Percentiles rank a stretch among this genome's conserved stretches.
Conservation (phyloP, 2,888 invertebrate species). For the Drosophila eohydei region DNA sequence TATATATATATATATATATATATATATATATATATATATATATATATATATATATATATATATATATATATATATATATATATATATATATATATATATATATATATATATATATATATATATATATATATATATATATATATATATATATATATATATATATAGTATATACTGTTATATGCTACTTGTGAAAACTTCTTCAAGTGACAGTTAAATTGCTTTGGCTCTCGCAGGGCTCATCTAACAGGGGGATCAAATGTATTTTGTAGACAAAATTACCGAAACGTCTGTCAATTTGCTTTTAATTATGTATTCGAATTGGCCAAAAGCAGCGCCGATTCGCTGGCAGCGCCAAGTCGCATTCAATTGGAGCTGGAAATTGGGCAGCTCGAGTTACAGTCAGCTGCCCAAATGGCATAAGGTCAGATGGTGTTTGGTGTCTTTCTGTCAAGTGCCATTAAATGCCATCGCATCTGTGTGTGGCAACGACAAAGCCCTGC, state of each 20-base stretch:
- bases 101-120: no score
- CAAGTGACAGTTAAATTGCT: conserved; percentile 35
- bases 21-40: conserved; percentile 8
- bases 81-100: conserved; percentile 10
- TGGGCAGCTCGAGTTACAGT: conserved; percentile 10
- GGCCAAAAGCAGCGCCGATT: conserved; percentile 29
- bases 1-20: conserved; percentile 10
- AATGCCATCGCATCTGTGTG: conserved; percentile 13
- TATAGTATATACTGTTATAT: conserved; percentile 1
- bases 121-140: not conserved
- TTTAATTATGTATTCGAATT: conserved; percentile 57
- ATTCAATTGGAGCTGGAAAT: conserved; percentile 10
- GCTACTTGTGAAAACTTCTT: conserved; percentile 3
- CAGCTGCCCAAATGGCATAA: conserved; percentile 27
- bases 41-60: conserved; percentile 7
- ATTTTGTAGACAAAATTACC: conserved; percentile 31
- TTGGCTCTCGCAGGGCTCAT: conserved; percentile 30
- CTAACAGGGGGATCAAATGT: conserved; percentile 60
- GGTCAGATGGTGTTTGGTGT: conserved; percentile 26
- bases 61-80: conserved; percentile 7
- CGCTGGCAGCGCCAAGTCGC: conserved; percentile 11
- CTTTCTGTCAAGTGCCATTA: conserved; percentile 31
- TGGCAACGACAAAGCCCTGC: conserved; percentile 19
- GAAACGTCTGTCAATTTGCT: conserved; percentile 52
- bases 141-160: conserved; percentile 6